phyloP scores from a whole-genome alignment of 2,888 invertebrate genomes.

The Zele albiditarsus region DNA sequence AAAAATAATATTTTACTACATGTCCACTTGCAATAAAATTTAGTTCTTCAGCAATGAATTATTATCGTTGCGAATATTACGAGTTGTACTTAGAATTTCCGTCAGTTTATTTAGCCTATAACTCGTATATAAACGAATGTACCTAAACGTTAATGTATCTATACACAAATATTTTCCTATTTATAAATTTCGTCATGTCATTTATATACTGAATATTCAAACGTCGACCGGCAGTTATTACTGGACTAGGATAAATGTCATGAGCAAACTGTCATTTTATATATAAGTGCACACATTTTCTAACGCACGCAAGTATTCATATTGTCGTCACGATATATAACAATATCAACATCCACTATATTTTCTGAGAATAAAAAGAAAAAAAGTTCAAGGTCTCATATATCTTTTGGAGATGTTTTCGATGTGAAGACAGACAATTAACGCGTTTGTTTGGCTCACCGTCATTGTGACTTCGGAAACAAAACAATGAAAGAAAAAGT shows the following conservation, averaged over 20 bases:
- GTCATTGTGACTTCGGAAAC: neutral
- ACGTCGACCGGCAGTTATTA: neutral
- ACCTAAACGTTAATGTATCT: neutral
- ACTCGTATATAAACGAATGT: constrained; percentile 11
- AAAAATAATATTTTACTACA: neutral
- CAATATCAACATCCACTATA: neutral
- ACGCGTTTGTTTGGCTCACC: neutral
- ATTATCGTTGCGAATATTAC: constrained; percentile 16
- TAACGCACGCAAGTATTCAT: neutral
- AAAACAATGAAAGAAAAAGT: neutral
- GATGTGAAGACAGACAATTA: neutral
- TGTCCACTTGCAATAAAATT: constrained; percentile 1
- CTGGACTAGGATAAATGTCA: neutral
- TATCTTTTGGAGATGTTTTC: too few species aligned
- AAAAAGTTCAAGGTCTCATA: too few species aligned
- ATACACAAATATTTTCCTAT: neutral
- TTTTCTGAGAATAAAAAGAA: neutral
- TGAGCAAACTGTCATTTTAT: neutral
- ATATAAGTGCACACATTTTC: neutral
- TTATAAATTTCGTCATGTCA: neutral
- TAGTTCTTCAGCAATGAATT: constrained; percentile 15
- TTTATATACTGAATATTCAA: neutral
- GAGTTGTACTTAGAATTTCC: constrained; percentile 21
- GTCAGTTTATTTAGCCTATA: constrained; percentile 27
- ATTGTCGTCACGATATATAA: neutral